These are phyloP conservation scores for Paedocypris micromegethes DNA, from an alignment of 2,797 vertebrate species.

Conservation along the genomic window DNA sequence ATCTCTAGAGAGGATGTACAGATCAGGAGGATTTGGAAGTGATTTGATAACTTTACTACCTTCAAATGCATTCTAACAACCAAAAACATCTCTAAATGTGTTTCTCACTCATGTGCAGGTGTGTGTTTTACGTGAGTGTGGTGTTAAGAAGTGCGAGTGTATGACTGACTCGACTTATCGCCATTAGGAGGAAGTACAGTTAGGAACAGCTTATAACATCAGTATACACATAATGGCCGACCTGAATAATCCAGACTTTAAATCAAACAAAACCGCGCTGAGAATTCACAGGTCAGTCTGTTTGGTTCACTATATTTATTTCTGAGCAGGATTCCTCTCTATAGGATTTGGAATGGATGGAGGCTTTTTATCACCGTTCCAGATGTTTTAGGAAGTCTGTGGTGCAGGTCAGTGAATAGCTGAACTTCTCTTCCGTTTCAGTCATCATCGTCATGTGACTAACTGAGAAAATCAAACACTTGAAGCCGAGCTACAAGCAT, in stretches of 20 bases:
- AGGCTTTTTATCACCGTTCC: constrained; percentile 14
- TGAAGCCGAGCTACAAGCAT: constrained; percentile 28
- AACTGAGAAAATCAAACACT: constrained; percentile 29
- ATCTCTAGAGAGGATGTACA: constrained; percentile 21
- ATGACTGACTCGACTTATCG: constrained; percentile 1
- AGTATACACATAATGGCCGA: no score
- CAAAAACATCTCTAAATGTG: constrained; percentile 31
- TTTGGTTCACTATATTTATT: no score
- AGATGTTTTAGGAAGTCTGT: constrained; percentile 28
- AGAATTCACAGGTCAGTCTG: no score
- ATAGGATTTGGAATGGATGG: no score
- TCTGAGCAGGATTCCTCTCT: no score
- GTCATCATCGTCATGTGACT: constrained; percentile 14
- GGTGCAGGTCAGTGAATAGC: constrained; percentile 17
- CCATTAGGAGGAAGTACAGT: no score
- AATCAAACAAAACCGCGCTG: no score
- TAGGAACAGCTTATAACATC: no score
- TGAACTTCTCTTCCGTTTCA: constrained; percentile 21
- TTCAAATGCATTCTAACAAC: constrained; percentile 40
- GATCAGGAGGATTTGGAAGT: constrained; percentile 31
- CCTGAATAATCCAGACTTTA: no score
- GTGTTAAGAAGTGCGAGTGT: constrained; percentile 28
- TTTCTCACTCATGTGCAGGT: constrained; percentile 17
- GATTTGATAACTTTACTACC: constrained; percentile 47
- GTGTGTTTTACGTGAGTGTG: constrained; percentile 23